Percentiles rank a stretch among this genome's conserved stretches.
Conservation (phyloP, 2,797 vertebrate genomes). For the Momotus momota region DNA sequence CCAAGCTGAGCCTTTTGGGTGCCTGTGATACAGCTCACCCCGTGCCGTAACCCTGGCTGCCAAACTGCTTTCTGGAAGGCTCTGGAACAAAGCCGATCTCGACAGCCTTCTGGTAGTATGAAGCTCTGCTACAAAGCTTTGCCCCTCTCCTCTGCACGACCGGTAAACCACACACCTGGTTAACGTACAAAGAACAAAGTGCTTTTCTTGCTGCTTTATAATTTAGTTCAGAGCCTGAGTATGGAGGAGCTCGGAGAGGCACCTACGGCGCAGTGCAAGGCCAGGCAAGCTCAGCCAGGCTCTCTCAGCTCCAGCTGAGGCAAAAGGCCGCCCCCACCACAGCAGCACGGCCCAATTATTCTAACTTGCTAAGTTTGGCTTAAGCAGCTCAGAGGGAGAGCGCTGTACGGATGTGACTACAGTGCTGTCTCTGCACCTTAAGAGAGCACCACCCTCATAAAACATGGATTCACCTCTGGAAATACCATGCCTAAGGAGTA, state of each 20-base stretch:
- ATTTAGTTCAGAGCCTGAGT: neutral
- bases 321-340: neutral
- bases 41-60: neutral
- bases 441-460: accelerated
- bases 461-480: neutral
- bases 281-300: neutral
- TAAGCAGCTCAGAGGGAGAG: neutral
- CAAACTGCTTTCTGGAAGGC: neutral
- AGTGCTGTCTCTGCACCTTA: neutral
- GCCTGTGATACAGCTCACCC: neutral
- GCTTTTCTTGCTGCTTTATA: neutral
- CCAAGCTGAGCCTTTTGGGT: neutral
- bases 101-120: neutral
- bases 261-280: neutral
- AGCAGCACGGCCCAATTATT: neutral
- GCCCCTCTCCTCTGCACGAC: neutral
- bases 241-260: neutral
- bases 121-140: neutral
- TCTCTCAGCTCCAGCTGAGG: neutral
- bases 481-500: neutral
- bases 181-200: neutral
- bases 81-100: neutral
- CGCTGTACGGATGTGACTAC: accelerated
- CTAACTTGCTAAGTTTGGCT: neutral
- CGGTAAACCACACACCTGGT: neutral